phyloP scores from a whole-genome alignment of 2,797 vertebrate species.

The Clarias laeviceps region DNA sequence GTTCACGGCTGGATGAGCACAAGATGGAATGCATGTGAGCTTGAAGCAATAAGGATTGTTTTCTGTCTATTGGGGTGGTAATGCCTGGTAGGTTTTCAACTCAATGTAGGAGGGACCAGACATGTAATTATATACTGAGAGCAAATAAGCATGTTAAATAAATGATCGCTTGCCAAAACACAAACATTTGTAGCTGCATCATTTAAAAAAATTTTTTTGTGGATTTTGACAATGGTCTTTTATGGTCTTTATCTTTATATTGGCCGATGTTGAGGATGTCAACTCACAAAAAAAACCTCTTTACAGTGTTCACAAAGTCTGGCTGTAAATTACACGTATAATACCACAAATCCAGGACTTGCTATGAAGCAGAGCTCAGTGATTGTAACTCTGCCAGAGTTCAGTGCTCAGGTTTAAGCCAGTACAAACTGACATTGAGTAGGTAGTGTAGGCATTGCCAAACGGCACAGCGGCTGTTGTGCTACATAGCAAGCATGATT shows the following conservation, averaged over 20 bases:
- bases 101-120: not conserved
- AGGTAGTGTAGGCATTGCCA: constrained; percentile 50
- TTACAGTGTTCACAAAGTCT: not conserved
- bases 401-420: constrained; percentile 9
- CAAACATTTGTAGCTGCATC: not conserved
- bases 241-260: not conserved
- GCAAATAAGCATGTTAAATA: not conserved
- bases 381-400: not conserved
- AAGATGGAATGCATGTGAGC: not conserved
- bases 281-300: not conserved
- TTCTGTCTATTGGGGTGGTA: not conserved
- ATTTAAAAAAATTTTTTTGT: too few species aligned
- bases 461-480: constrained; percentile 66
- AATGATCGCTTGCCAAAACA: not conserved
- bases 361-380: not conserved
- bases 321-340: not conserved
- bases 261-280: not conserved
- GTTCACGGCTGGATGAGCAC: not conserved
- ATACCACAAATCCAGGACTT: not conserved
- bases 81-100: not conserved
- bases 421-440: constrained; percentile 55
- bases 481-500: constrained; percentile 40
- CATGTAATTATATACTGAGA: not conserved
- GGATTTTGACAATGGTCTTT: not conserved
- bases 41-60: not conserved